Conservation (phyloP, 2,888 invertebrate genomes). For the Chloromyia formosa region DNA sequence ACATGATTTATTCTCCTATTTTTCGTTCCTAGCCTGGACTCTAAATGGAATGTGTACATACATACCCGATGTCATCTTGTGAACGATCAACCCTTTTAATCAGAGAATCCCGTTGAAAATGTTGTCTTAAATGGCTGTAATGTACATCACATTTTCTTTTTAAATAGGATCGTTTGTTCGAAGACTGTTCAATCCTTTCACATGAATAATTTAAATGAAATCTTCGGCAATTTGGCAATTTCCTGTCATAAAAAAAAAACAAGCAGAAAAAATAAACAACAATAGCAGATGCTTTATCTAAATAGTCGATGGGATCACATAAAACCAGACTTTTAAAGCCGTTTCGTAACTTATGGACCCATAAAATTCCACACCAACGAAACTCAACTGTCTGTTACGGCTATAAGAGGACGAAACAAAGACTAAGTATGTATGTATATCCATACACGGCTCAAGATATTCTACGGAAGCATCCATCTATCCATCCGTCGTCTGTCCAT, state of each 20-base stretch:
- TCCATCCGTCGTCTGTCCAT: not conserved
- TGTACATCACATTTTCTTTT: too few relatives aligned
- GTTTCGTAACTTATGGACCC: conserved; percentile 18
- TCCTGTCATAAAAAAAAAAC: conserved; percentile 6
- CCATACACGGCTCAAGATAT: not conserved
- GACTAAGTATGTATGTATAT: not conserved
- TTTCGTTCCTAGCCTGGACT: too few relatives aligned
- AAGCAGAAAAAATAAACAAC: conserved; percentile 17
- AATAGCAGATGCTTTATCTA: conserved; percentile 29
- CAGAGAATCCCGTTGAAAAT: too few relatives aligned
- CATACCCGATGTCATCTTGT: too few relatives aligned
- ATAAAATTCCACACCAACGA: conserved; percentile 24
- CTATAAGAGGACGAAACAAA: not conserved
- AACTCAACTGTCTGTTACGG: conserved; percentile 18
- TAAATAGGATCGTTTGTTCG: too few relatives aligned
- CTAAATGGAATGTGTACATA: too few relatives aligned
- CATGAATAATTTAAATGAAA: conserved; percentile 14
- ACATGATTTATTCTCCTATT: too few relatives aligned
- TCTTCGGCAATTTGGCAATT: conserved; percentile 19
- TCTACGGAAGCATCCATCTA: not conserved
- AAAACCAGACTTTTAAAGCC: conserved; percentile 25
- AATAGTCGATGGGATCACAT: conserved; percentile 27
- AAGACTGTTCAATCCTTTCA: not conserved
- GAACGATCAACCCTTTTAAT: too few relatives aligned
- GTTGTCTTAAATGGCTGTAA: too few relatives aligned